Base-by-base conservation (phyloP, 2,888 invertebrate genomes). In the Callyntrura guangdongensis region DNA sequence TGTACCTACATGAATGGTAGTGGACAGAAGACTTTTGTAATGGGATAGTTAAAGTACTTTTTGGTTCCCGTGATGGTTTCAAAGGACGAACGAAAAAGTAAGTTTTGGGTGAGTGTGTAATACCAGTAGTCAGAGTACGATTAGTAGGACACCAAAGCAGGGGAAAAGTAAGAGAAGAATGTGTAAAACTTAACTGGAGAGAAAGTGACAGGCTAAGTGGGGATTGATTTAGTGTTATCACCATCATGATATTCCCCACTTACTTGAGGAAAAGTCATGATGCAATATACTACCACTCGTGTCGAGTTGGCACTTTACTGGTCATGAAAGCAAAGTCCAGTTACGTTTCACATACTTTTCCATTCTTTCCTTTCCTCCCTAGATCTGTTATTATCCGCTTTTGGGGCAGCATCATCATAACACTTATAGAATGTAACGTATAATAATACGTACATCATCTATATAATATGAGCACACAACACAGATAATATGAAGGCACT, bases 141-240 rank as follows among this genome's bases (percentile, higher is more conserved):
- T 74, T 47, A 74, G 47, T 25, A 36, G 74, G 22, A 53, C 14
- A 22, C 22, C 12, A 6, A 77, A 53, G 8, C 36, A 17, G 81
- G 56, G 56, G 14, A 27, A 27, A 36, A 36, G 74, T 22, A 72
- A 12, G 56, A 85, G 12, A 56, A 69, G 67, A 86, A 59, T 47
- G 86, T 86, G 89, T 84, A 89, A 64, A 89, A 89, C 64, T 84
- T 84, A 89, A 84, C 89, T 77, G 84, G 89, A 89, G 84, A 91
- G 91, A 91, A 82, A 77, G 91, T 91, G 91, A 91, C 91, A 91
- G 83, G 64, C 89, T 89, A 89, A 91, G 91, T 86, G 86, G 86
- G 91, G 84, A 89, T 84, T 92, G 92, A 92, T 92, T 92, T 92
- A 92, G 81, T 91, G 92, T 92, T 92, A 92, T 92, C 89, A 84